Evolutionary conservation across 2,888 invertebrate genomes (phyloP).

Genomic region (Bugula neritina): DNA sequence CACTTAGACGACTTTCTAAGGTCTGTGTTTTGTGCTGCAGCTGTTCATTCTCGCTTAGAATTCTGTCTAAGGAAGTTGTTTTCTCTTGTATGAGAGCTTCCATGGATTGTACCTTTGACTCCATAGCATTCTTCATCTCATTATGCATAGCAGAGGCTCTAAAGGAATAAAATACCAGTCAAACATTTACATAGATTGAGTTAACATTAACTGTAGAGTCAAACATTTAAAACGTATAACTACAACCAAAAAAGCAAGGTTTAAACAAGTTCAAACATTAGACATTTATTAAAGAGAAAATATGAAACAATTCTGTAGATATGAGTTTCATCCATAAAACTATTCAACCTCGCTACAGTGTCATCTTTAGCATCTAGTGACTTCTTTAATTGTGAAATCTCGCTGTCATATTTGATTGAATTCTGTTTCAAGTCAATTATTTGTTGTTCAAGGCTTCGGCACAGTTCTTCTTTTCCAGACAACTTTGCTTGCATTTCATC

Average conservation of each 20-base stretch:
- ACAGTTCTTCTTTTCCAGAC: constrained; percentile 14
- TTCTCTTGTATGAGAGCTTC: constrained; percentile 19
- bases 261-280: background rate
- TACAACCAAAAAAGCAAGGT: background rate
- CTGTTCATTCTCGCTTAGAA: background rate
- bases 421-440: constrained; percentile 18
- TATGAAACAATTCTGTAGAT: no score
- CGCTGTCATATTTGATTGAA: constrained; percentile 20
- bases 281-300: no score
- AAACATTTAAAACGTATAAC: background rate
- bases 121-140: constrained; percentile 21
- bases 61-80: constrained; percentile 7
- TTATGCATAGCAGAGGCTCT: background rate
- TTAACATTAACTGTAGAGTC: background rate
- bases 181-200: background rate
- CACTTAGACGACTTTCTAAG: constrained; percentile 14
- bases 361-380: constrained; percentile 15
- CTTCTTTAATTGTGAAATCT: constrained; percentile 18
- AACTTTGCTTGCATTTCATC: constrained; percentile 11
- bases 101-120: constrained; percentile 15
- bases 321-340: no score
- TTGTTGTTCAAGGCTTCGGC: constrained; percentile 18
- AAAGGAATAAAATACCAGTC: background rate
- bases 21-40: constrained; percentile 25
- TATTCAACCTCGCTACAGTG: background rate